phyloP scores from a whole-genome alignment of 2,888 invertebrate genomes.

The Heteromurus nitidus region DNA sequence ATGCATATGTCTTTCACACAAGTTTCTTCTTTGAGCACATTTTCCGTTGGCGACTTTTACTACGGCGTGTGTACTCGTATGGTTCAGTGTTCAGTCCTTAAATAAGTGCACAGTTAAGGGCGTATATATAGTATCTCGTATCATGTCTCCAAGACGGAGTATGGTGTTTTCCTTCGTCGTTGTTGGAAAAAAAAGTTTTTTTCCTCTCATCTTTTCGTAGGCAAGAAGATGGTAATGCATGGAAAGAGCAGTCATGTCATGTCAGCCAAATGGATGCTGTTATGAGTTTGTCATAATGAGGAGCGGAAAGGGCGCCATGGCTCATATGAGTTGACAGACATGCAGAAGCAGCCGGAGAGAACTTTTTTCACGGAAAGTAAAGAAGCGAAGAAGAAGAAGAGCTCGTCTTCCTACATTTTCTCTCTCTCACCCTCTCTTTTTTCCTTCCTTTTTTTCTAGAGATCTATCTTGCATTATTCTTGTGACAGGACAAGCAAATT shows the following conservation, averaged over 20 bases:
- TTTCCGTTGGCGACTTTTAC: too few relatives aligned
- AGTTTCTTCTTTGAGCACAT: too few relatives aligned
- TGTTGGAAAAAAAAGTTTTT: slow-evolving; percentile 21
- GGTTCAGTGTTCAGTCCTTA: background rate
- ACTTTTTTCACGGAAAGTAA: slow-evolving; percentile 41
- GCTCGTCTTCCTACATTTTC: slow-evolving; percentile 11
- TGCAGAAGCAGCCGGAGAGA: slow-evolving; percentile 53
- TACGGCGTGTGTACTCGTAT: too few relatives aligned
- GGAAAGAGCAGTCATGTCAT: slow-evolving; percentile 64
- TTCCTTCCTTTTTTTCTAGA: slow-evolving; percentile 35
- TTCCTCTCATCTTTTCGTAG: slow-evolving; percentile 12
- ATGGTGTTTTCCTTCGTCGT: too few relatives aligned
- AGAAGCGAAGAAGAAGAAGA: slow-evolving; percentile 22
- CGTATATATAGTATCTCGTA: slow-evolving; percentile 19
- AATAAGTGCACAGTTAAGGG: background rate
- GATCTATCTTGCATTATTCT: slow-evolving; percentile 53
- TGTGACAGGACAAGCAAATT: slow-evolving; percentile 51
- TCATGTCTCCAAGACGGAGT: background rate
- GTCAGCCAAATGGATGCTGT: slow-evolving; percentile 70
- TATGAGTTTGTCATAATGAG: slow-evolving; percentile 70
- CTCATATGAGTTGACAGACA: slow-evolving; percentile 67
- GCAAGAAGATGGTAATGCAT: background rate
- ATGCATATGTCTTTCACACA: too few relatives aligned
- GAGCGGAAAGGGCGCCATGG: slow-evolving; percentile 67
- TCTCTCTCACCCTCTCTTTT: slow-evolving; percentile 19